Evolutionary conservation across 2,888 invertebrate genomes (phyloP).

Genomic region (Myopa tessellatipennis): DNA sequence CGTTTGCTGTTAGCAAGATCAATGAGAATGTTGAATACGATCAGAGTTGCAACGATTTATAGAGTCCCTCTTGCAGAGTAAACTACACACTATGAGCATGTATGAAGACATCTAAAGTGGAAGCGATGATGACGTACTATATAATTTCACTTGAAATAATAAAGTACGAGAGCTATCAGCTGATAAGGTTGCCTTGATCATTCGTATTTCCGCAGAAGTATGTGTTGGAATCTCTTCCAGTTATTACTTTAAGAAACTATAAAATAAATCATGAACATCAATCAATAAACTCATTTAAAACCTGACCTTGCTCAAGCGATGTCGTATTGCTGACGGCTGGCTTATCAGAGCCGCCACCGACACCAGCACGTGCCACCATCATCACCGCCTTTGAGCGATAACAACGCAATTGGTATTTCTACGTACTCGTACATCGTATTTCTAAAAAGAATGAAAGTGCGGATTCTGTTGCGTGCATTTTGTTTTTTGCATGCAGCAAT

Average conservation of each 20-base stretch:
- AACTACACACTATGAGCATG: background rate
- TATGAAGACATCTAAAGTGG: background rate
- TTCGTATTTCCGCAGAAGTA: too few species aligned
- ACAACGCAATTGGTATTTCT: too few species aligned
- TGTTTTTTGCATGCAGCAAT: too few species aligned
- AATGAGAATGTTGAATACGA: background rate
- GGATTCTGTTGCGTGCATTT: background rate
- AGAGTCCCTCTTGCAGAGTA: background rate
- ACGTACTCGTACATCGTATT: background rate
- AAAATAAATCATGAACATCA: conserved; percentile 6
- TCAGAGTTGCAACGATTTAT: background rate
- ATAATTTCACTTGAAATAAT: too few species aligned
- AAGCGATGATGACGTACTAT: background rate
- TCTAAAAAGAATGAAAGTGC: background rate
- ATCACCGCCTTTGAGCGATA: background rate
- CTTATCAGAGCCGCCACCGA: conserved; percentile 4
- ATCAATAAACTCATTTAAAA: conserved; percentile 10
- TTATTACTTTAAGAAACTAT: background rate
- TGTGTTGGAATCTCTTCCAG: too few species aligned
- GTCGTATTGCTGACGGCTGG: background rate
- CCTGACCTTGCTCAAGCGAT: conserved; percentile 24
- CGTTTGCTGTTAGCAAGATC: background rate
- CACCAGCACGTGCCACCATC: background rate
- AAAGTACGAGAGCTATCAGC: too few species aligned
- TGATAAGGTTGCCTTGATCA: too few species aligned